Base-by-base conservation (phyloP, 2,888 invertebrate genomes). In the Charanyca ferruginea region DNA sequence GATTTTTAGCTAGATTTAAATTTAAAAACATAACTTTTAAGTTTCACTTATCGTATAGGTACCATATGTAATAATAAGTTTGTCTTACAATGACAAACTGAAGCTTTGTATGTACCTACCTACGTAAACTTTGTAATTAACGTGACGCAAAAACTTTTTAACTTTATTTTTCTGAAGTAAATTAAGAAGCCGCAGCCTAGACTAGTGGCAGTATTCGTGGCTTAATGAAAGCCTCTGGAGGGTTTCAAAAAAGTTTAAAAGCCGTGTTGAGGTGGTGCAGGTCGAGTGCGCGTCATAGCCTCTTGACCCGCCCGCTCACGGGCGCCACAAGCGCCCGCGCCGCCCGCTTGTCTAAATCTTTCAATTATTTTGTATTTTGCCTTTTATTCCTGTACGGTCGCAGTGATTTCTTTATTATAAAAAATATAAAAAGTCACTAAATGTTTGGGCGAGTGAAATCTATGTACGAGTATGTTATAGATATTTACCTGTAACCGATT, bases 181-280 rank as follows among this genome's bases (percentile, higher is more conserved):
- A 79, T 83, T 80, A 81, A 76, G 77, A 81, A 87, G 85, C 78
- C 80, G 83, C 80, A 77, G 83, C 77, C 78, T 71, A 82, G 84
- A 83, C 83, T 85, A 80, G 80, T 75, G 80, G 76, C 73, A 81
- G 86, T 84, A 84, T 89, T 88, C 84, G 87, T 86, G 81, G 87
- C 83, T 90, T 92, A 92, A 93, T 93, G 90, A 93, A 93, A 91
- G 91, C 86, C 83, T 85, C 89, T 90, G 89, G 87, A 85, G 80
- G 85, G 86, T 90, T 92, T 92, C 84, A 88, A 87, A 92, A 93
- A 92, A 88, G 88, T 91, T 92, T 92, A 90, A 92, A 94, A 91
- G 89, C 85, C 87, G 86, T 85, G 88, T 87, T 87, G 87, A 89
- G 90, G 87, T 88, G 87, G 87, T 81, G 69, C 85, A 85, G 91